Evolutionary conservation across 2,888 invertebrate species (phyloP).

Genomic region (Diplazon laetatorius): DNA sequence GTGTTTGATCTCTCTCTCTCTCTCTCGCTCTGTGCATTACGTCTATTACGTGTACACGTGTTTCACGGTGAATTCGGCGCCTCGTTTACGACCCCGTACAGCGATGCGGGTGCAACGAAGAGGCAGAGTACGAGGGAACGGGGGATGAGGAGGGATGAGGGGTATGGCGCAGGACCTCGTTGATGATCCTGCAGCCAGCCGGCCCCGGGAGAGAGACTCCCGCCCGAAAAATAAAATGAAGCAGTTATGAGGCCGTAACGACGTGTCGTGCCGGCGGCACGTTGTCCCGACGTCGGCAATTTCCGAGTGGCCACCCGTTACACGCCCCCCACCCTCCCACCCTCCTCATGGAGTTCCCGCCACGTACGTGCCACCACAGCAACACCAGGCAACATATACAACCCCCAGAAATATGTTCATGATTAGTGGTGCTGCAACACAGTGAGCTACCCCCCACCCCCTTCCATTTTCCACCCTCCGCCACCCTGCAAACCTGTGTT

Average conservation of each 20-base stretch:
- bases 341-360: neutral
- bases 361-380: slow-evolving; percentile 3
- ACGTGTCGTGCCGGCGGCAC: slow-evolving; percentile 67
- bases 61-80: slow-evolving; percentile 9
- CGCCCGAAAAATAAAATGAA: slow-evolving; percentile 57
- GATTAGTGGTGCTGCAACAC: slow-evolving; percentile 34
- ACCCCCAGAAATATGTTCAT: slow-evolving; percentile 44
- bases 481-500: neutral
- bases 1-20: neutral
- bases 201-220: slow-evolving; percentile 27
- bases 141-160: neutral
- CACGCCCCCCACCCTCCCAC: neutral
- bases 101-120: too few relatives aligned
- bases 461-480: neutral
- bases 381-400: slow-evolving; percentile 17
- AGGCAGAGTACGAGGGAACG: too few relatives aligned
- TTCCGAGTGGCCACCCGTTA: slow-evolving; percentile 67
- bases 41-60: slow-evolving; percentile 18
- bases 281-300: slow-evolving; percentile 72
- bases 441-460: neutral
- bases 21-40: slow-evolving; percentile 5
- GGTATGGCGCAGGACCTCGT: slow-evolving; percentile 15
- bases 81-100: slow-evolving; percentile 16
- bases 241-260: slow-evolving; percentile 64
- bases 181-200: slow-evolving; percentile 44